Conservation (phyloP, 2,113 vertebrate species). For the Colistium nudipinnis region DNA sequence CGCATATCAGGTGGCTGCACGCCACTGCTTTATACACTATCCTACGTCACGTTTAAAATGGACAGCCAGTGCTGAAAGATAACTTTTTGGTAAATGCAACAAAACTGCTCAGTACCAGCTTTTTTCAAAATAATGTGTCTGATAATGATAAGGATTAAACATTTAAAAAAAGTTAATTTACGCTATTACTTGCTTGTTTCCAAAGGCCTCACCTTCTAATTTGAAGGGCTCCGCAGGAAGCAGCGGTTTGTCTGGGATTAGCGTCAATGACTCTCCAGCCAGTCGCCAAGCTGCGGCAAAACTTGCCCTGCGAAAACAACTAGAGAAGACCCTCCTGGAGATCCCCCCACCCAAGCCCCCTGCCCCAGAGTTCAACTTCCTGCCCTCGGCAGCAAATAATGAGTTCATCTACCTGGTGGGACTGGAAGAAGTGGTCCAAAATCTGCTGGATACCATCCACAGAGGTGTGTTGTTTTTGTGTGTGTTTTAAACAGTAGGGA, state of each 20-base stretch:
- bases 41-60: too few relatives aligned
- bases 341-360: slow-evolving; percentile 94
- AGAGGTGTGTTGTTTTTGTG: slow-evolving; percentile 62
- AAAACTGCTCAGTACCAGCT: too few relatives aligned
- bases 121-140: too few relatives aligned
- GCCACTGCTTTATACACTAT: too few relatives aligned
- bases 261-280: slow-evolving; percentile 86
- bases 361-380: slow-evolving; percentile 91
- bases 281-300: slow-evolving; percentile 94
- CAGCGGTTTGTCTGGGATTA: slow-evolving; percentile 71
- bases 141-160: too few relatives aligned
- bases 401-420: slow-evolving; percentile 98
- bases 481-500: too few relatives aligned
- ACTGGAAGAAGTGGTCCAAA: slow-evolving; percentile 96
- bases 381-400: slow-evolving; percentile 95
- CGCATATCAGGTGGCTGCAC: too few relatives aligned
- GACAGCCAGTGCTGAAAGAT: too few relatives aligned
- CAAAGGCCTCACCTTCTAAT: slow-evolving; percentile 84
- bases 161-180: neutral
- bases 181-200: slow-evolving; percentile 12
- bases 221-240: slow-evolving; percentile 85
- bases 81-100: too few relatives aligned
- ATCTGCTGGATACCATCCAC: slow-evolving; percentile 92
- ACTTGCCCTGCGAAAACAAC: slow-evolving; percentile 92
- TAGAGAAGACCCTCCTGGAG: slow-evolving; percentile 96